These are phyloP conservation scores for Hetaerina titia DNA, from an alignment of 2,888 invertebrate genomes.

Conservation along the genomic window DNA sequence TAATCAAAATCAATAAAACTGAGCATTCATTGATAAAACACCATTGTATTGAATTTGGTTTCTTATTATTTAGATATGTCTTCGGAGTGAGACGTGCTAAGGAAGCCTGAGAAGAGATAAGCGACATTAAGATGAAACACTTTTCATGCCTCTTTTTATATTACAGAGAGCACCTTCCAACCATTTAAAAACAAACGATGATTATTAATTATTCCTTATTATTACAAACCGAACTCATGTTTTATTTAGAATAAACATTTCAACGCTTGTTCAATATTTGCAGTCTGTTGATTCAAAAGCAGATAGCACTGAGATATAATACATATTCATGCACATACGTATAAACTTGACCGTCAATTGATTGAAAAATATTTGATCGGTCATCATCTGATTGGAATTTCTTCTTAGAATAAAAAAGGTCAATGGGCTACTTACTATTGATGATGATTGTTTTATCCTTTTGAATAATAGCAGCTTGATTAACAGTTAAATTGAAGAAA, in stretches of 20 bases:
- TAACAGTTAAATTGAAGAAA: too few relatives aligned
- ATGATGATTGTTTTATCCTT: too few relatives aligned
- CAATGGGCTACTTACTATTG: too few relatives aligned
- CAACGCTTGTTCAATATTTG: neutral
- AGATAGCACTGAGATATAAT: too few relatives aligned
- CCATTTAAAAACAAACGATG: neutral
- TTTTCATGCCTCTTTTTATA: neutral
- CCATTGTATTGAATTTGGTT: neutral
- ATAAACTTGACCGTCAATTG: too few relatives aligned
- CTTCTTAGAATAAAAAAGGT: too few relatives aligned
- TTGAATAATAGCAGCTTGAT: too few relatives aligned
- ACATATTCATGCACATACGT: too few relatives aligned
- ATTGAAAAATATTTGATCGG: too few relatives aligned
- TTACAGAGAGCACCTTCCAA: neutral
- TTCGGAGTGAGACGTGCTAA: neutral
- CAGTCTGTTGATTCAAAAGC: neutral
- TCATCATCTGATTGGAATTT: too few relatives aligned
- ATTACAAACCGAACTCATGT: neutral
- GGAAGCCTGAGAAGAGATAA: neutral
- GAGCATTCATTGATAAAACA: neutral
- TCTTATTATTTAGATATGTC: neutral
- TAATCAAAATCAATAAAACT: neutral
- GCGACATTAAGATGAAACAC: neutral
- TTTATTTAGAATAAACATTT: neutral
- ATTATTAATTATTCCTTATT: neutral